Percentiles rank a stretch among this genome's conserved stretches.
phyloP scores from a whole-genome alignment of 2,797 vertebrate species.

The Eurystomus glaucurus region DNA sequence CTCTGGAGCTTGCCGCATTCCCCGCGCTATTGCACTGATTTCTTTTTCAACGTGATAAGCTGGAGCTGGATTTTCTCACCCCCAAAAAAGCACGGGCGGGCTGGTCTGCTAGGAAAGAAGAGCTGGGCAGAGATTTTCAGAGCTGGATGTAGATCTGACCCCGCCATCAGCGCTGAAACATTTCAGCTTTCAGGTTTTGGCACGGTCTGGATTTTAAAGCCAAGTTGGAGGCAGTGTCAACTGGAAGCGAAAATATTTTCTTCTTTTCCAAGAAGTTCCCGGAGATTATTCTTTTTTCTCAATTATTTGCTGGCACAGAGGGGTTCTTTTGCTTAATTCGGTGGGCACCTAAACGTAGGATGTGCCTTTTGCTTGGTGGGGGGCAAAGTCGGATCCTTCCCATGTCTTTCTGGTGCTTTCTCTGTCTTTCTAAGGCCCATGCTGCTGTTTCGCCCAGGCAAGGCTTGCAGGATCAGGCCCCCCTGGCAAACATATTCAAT shows the following conservation, averaged over 20 bases:
- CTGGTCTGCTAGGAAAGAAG: neutral
- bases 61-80: neutral
- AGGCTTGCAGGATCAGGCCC: neutral
- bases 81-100: neutral
- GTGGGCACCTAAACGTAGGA: neutral
- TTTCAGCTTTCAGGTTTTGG: conserved; percentile 44
- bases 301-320: neutral
- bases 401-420: neutral
- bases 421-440: neutral
- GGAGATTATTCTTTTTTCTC: neutral
- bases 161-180: neutral
- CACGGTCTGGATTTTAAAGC: neutral
- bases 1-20: neutral
- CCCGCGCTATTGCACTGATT: fast-evolving
- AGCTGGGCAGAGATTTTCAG: neutral
- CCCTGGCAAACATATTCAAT: neutral
- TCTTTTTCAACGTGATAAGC: neutral
- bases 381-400: neutral
- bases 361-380: fast-evolving
- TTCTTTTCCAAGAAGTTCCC: neutral
- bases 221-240: neutral
- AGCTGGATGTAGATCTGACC: neutral
- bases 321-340: neutral
- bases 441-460: neutral
- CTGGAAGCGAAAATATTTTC: neutral